phyloP scores from a whole-genome alignment of 1,140 invertebrate genomes.

The Pinna nobilis region DNA sequence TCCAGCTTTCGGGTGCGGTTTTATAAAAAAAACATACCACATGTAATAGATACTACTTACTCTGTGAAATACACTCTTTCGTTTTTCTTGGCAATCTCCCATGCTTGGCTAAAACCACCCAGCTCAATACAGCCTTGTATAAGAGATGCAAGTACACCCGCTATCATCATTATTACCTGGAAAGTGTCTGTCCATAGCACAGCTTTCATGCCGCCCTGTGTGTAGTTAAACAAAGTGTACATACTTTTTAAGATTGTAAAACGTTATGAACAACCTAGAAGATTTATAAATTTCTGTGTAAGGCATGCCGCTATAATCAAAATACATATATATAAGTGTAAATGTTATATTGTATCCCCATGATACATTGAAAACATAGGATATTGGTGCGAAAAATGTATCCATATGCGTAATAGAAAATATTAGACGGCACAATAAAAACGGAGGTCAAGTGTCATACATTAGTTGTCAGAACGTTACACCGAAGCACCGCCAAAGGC shows the following conservation, averaged over 20 bases:
- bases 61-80: constrained; percentile 85
- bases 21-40: too few relatives aligned
- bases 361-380: too few relatives aligned
- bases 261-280: too few relatives aligned
- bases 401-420: too few relatives aligned
- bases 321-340: too few relatives aligned
- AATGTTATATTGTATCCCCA: too few relatives aligned
- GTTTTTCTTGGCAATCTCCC: constrained; percentile 71
- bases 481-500: too few relatives aligned
- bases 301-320: neutral
- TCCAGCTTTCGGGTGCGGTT: too few relatives aligned
- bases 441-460: too few relatives aligned
- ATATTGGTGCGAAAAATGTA: too few relatives aligned
- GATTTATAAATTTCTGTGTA: neutral
- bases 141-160: constrained; percentile 57
- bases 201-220: constrained; percentile 67
- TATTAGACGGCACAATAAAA: too few relatives aligned
- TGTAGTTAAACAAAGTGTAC: constrained; percentile 70
- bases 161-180: constrained; percentile 60
- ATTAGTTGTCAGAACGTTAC: too few relatives aligned
- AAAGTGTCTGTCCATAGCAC: constrained; percentile 70
- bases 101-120: constrained; percentile 24
- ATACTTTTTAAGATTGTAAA: neutral
- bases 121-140: constrained; percentile 34
- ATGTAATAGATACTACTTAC: constrained; percentile 75